phyloP scores from a whole-genome alignment of 2,113 vertebrate genomes.

The Clarias magur region DNA sequence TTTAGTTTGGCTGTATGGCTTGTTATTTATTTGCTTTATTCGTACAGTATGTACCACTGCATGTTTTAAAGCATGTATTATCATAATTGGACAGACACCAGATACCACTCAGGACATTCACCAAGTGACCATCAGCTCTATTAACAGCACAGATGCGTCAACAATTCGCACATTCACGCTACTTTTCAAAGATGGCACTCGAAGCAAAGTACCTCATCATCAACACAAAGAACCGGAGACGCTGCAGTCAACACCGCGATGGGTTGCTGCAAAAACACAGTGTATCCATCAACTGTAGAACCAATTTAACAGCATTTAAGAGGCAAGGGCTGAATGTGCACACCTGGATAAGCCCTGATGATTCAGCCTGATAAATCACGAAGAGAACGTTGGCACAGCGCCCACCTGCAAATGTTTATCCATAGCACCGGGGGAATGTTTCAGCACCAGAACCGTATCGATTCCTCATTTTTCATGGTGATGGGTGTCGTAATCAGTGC shows the following conservation, averaged over 20 bases:
- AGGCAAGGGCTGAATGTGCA: slow-evolving; percentile 33
- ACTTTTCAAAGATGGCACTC: slow-evolving; percentile 1
- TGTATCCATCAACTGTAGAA: slow-evolving; percentile 36
- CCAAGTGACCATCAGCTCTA: not conserved
- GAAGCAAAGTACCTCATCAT: slow-evolving; percentile 20
- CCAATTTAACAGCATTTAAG: slow-evolving; percentile 36
- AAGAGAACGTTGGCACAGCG: slow-evolving; percentile 33
- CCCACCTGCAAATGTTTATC: slow-evolving; percentile 44
- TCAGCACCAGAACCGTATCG: slow-evolving; percentile 66
- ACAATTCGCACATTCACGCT: not conserved
- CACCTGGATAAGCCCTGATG: slow-evolving; percentile 41
- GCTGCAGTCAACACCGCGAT: not conserved
- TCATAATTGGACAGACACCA: not conserved
- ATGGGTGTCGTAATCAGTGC: slow-evolving; percentile 72
- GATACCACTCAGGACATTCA: not conserved
- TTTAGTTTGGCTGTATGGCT: not conserved
- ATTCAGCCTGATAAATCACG: slow-evolving; percentile 50
- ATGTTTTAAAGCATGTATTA: not conserved
- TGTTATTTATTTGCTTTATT: not conserved
- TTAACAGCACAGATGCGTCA: not conserved
- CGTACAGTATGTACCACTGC: not conserved
- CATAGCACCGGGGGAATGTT: slow-evolving; percentile 39
- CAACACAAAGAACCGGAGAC: slow-evolving; percentile 15
- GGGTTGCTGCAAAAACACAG: not conserved
- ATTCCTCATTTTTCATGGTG: slow-evolving; percentile 76